phyloP scores from a whole-genome alignment of 2,888 invertebrate species.

The Cheilosia pagana region DNA sequence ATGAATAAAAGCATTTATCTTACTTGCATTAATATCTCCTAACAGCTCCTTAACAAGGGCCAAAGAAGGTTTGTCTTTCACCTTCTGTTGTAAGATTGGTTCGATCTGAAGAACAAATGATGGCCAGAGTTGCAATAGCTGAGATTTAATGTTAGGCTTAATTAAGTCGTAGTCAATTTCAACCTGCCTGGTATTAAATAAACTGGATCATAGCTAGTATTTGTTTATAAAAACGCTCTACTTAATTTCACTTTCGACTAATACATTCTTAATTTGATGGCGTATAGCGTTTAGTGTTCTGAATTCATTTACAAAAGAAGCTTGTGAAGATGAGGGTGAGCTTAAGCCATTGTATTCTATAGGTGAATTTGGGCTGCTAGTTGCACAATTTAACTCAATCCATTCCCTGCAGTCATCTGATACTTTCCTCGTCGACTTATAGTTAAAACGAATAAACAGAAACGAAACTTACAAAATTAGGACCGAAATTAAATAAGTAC shows the following conservation, averaged over 20 bases:
- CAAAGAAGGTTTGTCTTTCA: not conserved
- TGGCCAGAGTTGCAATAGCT: not conserved
- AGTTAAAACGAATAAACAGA: not conserved
- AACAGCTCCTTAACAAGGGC: not conserved
- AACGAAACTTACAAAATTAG: not conserved
- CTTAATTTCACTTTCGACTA: too few species aligned
- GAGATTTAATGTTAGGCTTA: not conserved
- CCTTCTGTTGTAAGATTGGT: not conserved
- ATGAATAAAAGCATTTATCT: not conserved
- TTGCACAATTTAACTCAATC: constrained; percentile 3
- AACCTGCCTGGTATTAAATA: constrained; percentile 16
- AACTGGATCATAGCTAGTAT: constrained; percentile 6
- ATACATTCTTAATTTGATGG: too few species aligned
- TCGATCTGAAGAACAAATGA: not conserved
- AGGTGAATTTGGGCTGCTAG: not conserved
- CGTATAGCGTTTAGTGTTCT: not conserved
- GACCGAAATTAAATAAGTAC: not conserved
- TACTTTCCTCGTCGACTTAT: constrained; percentile 2
- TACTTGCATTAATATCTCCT: not conserved
- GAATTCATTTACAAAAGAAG: not conserved
- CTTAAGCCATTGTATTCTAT: not conserved
- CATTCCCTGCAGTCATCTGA: constrained; percentile 17
- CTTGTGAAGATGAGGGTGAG: not conserved
- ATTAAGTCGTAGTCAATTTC: constrained; percentile 35
- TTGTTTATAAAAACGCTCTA: too few species aligned